A percentile compares a stretch with the other conserved stretches of the same genome.
Evolutionary conservation across 2,797 vertebrate species (phyloP).

Genomic region (Muscicapa comitata): DNA sequence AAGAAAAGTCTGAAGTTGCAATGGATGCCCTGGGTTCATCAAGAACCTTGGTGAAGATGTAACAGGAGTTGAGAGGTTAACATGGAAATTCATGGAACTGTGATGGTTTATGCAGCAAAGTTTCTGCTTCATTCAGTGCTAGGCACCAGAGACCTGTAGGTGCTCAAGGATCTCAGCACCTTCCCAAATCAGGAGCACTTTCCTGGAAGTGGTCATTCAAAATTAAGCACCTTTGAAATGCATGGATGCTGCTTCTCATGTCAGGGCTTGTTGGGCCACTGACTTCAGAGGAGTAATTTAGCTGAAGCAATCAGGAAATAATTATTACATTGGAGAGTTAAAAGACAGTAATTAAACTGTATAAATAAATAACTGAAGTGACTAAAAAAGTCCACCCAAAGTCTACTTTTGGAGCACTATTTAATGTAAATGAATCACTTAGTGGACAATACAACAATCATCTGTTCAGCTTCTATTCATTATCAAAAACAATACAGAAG

Average conservation of each 20-base stretch:
- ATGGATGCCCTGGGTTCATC: neutral
- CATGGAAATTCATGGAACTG: neutral
- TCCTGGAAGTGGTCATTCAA: neutral
- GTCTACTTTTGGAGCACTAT: conserved; percentile 40
- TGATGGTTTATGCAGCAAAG: neutral
- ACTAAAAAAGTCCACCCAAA: conserved; percentile 41
- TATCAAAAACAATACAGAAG: conserved; percentile 63
- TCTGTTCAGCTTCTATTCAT: conserved; percentile 65
- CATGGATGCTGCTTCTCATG: neutral
- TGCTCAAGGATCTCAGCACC: neutral
- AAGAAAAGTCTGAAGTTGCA: neutral
- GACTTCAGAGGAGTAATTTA: conserved; percentile 19
- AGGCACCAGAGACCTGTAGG: neutral
- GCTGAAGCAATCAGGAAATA: conserved; percentile 42
- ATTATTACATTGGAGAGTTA: conserved; percentile 43
- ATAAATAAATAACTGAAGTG: conserved; percentile 51
- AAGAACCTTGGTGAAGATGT: neutral
- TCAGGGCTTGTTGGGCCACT: neutral
- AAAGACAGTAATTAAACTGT: conserved; percentile 30
- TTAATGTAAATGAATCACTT: conserved; percentile 69
- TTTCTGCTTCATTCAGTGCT: neutral
- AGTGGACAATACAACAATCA: conserved; percentile 63
- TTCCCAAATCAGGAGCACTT: neutral
- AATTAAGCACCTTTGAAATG: neutral
- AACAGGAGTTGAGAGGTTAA: neutral